phyloP scores from a whole-genome alignment of 2,797 vertebrate genomes.

The Nannoperca obscura region DNA sequence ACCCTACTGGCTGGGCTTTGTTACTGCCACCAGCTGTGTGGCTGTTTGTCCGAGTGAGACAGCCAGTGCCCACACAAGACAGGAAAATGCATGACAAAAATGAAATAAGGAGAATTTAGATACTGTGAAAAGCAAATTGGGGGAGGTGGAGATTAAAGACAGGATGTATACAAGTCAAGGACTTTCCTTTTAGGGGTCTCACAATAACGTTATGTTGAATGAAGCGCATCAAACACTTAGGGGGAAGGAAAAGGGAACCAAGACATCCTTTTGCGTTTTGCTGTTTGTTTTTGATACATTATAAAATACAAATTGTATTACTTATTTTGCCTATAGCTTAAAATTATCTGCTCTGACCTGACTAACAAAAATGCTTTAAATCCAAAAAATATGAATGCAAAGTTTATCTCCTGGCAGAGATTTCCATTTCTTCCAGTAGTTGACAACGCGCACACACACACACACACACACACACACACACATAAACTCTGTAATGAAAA shows the following conservation, averaged over 20 bases:
- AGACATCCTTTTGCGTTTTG: not conserved
- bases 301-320: not conserved
- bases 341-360: not conserved
- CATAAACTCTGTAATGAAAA: not conserved
- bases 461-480: too few species aligned
- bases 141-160: conserved; percentile 4
- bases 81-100: not conserved
- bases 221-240: not conserved
- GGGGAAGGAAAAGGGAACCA: conserved; percentile 10
- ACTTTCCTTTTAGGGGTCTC: conserved; percentile 32
- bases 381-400: not conserved
- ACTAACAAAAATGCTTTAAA: not conserved
- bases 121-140: not conserved
- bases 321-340: too few species aligned
- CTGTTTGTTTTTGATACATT: not conserved
- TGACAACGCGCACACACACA: too few species aligned
- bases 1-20: conserved; percentile 60
- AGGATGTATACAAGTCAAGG: conserved; percentile 13
- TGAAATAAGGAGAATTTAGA: not conserved
- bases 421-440: not conserved
- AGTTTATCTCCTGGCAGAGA: not conserved
- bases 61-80: not conserved
- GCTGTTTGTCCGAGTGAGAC: not conserved
- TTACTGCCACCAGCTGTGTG: conserved; percentile 32
- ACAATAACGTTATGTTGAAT: conserved; percentile 3